A percentile compares a stretch with the other conserved stretches of the same genome.
Conservation (phyloP, 2,797 vertebrate genomes). For the Craterocephalus amniculus region DNA sequence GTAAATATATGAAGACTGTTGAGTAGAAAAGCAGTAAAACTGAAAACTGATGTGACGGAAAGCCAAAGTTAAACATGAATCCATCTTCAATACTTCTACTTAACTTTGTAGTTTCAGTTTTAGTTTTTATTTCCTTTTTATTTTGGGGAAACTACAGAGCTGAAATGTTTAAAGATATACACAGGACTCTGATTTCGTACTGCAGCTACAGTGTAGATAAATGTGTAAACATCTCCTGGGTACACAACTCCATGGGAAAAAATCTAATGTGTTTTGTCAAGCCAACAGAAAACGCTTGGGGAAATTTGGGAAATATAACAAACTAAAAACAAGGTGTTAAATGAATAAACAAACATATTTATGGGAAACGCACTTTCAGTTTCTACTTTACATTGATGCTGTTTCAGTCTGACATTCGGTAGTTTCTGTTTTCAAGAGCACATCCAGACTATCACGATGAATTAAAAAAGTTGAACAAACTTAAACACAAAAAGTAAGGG, state of each 20-base stretch:
- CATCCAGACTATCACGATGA: not conserved
- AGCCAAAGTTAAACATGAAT: not conserved
- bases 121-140: not conserved
- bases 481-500: too few species aligned
- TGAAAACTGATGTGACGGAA: not conserved
- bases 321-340: not conserved
- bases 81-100: not conserved
- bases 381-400: not conserved
- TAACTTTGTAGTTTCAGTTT: slow-evolving; percentile 3
- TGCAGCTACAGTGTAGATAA: not conserved
- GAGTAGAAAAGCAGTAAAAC: too few species aligned
- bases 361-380: not conserved
- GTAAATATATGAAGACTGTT: too few species aligned
- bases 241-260: not conserved
- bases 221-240: not conserved
- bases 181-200: not conserved
- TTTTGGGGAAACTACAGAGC: not conserved
- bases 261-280: not conserved
- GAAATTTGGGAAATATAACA: not conserved
- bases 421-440: not conserved
- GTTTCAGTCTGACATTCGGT: not conserved
- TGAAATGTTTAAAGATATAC: not conserved
- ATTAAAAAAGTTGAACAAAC: too few species aligned
- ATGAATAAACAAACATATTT: not conserved
- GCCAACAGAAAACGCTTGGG: not conserved